Conservation (phyloP, 2,888 invertebrate genomes). For the Xanthostigma xanthostigma region DNA sequence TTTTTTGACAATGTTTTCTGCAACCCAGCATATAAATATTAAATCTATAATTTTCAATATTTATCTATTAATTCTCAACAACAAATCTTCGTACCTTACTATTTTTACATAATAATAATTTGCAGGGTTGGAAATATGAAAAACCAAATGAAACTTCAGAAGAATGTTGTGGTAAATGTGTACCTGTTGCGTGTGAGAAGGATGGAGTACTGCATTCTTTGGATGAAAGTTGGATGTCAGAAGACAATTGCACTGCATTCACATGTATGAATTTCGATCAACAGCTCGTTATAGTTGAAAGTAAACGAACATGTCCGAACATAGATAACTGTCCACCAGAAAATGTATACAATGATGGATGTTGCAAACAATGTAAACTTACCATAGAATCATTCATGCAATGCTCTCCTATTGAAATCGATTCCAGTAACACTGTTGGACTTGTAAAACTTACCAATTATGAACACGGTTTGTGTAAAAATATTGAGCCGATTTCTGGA, state of each 20-base stretch:
- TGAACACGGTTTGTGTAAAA: conserved; percentile 47
- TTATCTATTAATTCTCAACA: too few species aligned
- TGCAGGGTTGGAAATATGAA: conserved; percentile 44
- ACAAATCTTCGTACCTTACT: neutral
- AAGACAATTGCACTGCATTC: conserved; percentile 45
- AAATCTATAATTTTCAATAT: too few species aligned
- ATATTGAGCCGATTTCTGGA: conserved; percentile 38
- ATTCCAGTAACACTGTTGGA: conserved; percentile 37
- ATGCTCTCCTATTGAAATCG: conserved; percentile 23
- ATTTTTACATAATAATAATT: conserved; percentile 11
- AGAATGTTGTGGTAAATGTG: conserved; percentile 50
- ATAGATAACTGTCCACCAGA: conserved; percentile 40
- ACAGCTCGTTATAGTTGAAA: conserved; percentile 35
- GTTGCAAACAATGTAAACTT: conserved; percentile 49
- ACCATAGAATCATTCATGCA: conserved; percentile 33
- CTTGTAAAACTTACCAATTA: conserved; percentile 33
- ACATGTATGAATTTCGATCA: conserved; percentile 32
- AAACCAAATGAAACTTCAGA: conserved; percentile 23
- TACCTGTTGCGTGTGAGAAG: conserved; percentile 42
- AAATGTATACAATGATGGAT: conserved; percentile 42
- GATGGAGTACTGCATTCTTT: conserved; percentile 31
- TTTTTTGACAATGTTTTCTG: too few species aligned
- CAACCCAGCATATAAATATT: too few species aligned
- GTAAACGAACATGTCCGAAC: conserved; percentile 44
- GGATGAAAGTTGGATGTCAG: conserved; percentile 42